A percentile compares a stretch with the other conserved stretches of the same genome.
phyloP scores from a whole-genome alignment of 1,140 invertebrate genomes.

The Drosophila equinoxialis region DNA sequence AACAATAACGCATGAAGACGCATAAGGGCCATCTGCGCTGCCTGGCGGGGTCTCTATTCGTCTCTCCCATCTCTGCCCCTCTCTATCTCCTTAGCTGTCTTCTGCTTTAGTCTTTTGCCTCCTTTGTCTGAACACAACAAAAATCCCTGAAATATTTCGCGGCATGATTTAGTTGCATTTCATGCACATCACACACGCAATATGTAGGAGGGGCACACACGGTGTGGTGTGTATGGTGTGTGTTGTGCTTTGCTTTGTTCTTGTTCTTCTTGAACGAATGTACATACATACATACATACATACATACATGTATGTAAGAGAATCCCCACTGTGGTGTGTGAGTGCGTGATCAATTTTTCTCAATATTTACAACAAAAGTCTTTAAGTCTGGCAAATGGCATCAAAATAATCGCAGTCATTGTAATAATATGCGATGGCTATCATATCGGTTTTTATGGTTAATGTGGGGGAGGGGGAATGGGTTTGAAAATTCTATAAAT shows the following conservation, averaged over 20 bases:
- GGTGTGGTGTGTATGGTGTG: constrained; percentile 52
- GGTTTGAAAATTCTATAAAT: constrained; percentile 15
- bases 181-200: constrained; percentile 77
- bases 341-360: constrained; percentile 43
- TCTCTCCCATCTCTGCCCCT: constrained; percentile 7
- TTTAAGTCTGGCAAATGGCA: constrained; percentile 50
- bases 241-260: constrained; percentile 36
- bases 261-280: constrained; percentile 2
- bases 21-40: constrained; percentile 64
- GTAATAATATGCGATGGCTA: constrained; percentile 26
- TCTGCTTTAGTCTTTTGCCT: constrained; percentile 17
- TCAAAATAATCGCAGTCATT: constrained; percentile 59
- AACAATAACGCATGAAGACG: constrained; percentile 4
- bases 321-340: background rate
- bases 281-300: constrained; percentile 17
- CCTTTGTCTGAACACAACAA: constrained; percentile 35
- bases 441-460: constrained; percentile 13
- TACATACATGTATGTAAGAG: too few relatives aligned
- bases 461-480: background rate
- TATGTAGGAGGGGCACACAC: constrained; percentile 26
- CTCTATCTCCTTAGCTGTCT: constrained; percentile 21
- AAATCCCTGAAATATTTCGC: constrained; percentile 76
- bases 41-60: constrained; percentile 44
- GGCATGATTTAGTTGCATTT: constrained; percentile 80
- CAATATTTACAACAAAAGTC: constrained; percentile 71